A percentile compares a stretch with the other conserved stretches of the same genome.
Conservation (phyloP, 2,888 invertebrate genomes). For the Baronia brevicornis region DNA sequence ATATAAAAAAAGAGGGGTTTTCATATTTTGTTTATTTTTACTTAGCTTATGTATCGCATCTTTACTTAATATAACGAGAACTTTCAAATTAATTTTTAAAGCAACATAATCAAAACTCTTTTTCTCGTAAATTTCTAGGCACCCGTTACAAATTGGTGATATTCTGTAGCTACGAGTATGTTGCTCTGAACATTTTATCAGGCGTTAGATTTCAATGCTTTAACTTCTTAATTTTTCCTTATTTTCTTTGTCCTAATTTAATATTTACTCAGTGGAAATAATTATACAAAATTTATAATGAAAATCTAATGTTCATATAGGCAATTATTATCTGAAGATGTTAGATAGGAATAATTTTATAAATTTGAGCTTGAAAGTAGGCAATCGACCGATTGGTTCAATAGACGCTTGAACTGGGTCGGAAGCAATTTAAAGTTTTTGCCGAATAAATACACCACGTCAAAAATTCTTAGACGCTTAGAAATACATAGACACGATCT, state of each 20-base stretch:
- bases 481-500: conserved; percentile 35
- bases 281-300: too few relatives aligned
- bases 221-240: background rate
- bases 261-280: too few relatives aligned
- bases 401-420: conserved; percentile 59
- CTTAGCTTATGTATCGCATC: too few relatives aligned
- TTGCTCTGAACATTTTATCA: conserved; percentile 10
- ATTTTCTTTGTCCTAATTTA: background rate
- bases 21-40: too few relatives aligned
- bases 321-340: too few relatives aligned
- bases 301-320: too few relatives aligned
- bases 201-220: conserved; percentile 7
- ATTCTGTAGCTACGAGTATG: background rate
- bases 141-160: background rate
- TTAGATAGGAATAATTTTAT: conserved; percentile 39
- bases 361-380: conserved; percentile 42
- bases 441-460: conserved; percentile 62
- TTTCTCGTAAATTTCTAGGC: too few relatives aligned
- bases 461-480: conserved; percentile 48
- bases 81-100: too few relatives aligned
- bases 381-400: conserved; percentile 61
- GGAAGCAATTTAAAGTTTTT: conserved; percentile 71
- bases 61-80: too few relatives aligned
- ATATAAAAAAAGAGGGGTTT: too few relatives aligned
- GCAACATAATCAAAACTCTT: too few relatives aligned